phyloP scores from a whole-genome alignment of 2,797 vertebrate genomes.

The Eospalax fontanierii region DNA sequence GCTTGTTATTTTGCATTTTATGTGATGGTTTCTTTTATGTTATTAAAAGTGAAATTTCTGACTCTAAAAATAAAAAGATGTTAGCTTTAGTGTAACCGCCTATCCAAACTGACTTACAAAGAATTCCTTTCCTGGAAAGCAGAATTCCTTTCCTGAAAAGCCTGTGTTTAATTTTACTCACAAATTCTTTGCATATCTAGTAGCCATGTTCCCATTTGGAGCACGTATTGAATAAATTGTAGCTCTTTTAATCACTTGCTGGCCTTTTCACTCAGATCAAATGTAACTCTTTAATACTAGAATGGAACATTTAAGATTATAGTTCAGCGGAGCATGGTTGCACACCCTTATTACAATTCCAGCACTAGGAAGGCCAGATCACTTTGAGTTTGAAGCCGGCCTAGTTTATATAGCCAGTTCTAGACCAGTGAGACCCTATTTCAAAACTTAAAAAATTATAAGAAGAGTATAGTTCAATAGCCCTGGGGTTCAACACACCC shows the following conservation, averaged over 20 bases:
- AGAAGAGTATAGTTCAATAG: background rate
- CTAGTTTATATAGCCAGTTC: background rate
- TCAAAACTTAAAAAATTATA: background rate
- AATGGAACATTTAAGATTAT: constrained; percentile 53
- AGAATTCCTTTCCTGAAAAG: constrained; percentile 55
- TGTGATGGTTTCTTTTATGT: too few species aligned
- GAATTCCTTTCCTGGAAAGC: constrained; percentile 74
- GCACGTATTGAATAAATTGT: constrained; percentile 26
- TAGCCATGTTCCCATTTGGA: constrained; percentile 75
- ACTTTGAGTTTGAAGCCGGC: background rate
- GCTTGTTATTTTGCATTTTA: too few species aligned
- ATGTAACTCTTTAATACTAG: constrained; percentile 42
- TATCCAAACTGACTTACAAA: background rate
- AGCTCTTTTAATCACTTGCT: constrained; percentile 38
- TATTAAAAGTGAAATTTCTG: too few species aligned
- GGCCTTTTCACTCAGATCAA: background rate
- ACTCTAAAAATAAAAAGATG: too few species aligned
- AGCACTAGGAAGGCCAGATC: background rate
- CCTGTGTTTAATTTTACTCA: constrained; percentile 66
- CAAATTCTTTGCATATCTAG: constrained; percentile 72
- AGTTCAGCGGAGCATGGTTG: background rate
- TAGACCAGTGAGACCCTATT: background rate
- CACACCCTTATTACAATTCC: background rate
- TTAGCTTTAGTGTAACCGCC: background rate
- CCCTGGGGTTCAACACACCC: background rate